phyloP scores from a whole-genome alignment of 2,888 invertebrate genomes.

The Caenorhabditis drosophilae region DNA sequence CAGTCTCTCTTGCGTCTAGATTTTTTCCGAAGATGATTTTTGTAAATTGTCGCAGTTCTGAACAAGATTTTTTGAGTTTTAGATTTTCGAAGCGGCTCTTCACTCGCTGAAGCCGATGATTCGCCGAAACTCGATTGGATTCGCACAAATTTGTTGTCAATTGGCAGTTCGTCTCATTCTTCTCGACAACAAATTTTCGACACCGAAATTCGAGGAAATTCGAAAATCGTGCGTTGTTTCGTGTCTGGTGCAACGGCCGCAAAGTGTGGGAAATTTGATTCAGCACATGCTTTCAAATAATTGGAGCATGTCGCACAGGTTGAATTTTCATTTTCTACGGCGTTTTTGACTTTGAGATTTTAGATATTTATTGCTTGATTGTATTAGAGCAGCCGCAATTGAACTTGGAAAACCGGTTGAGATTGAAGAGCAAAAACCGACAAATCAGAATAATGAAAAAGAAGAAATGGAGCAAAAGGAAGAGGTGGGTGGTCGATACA shows the following conservation, averaged over 20 bases:
- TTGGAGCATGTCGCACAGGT: constrained; percentile 8
- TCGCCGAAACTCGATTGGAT: constrained; percentile 26
- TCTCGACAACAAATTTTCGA: constrained; percentile 30
- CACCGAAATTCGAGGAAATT: constrained; percentile 23
- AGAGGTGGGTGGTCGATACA: no score
- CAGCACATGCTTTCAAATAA: neutral
- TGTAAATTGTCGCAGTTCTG: neutral
- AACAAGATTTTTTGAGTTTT: neutral
- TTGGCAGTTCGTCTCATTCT: constrained; percentile 15
- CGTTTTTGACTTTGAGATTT: no score
- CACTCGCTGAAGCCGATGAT: constrained; percentile 14
- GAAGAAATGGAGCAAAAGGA: neutral
- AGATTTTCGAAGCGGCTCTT: constrained; percentile 29
- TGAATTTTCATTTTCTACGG: no score
- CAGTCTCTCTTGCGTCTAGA: no score
- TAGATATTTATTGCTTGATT: constrained; percentile 16
- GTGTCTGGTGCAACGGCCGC: constrained; percentile 8
- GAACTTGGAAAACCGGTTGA: constrained; percentile 16
- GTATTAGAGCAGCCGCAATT: constrained; percentile 25
- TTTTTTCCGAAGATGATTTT: neutral
- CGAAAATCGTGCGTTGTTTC: constrained; percentile 2
- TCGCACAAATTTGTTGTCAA: constrained; percentile 13
- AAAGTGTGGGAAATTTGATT: constrained; percentile 16
- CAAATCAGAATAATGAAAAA: neutral
- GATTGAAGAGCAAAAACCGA: neutral